These are phyloP conservation scores for Sarcophaga rosellei DNA, from an alignment of 2,888 invertebrate species.

Conservation along the genomic window DNA sequence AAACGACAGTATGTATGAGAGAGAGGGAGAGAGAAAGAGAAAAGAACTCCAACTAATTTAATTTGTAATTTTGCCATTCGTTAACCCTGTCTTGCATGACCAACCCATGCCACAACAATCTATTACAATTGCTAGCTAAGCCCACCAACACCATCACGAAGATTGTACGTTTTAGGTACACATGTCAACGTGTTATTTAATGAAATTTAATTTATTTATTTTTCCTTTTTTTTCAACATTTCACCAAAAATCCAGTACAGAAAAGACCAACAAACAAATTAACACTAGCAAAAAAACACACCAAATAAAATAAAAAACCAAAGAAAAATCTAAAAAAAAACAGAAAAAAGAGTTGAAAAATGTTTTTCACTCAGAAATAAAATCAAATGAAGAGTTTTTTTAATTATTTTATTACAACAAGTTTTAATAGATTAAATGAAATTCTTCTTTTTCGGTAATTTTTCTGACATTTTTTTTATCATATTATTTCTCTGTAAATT, in stretches of 20 bases:
- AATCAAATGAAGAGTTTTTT: background rate
- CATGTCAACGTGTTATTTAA: slow-evolving; percentile 49
- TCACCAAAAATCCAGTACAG: no score
- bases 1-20: background rate
- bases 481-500: background rate
- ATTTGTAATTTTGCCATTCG: slow-evolving; percentile 45
- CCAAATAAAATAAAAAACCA: background rate
- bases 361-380: background rate
- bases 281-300: background rate
- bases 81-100: background rate
- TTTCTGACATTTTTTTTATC: background rate
- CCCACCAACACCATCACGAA: no score
- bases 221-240: no score
- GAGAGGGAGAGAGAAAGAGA: background rate
- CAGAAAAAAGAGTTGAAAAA: background rate
- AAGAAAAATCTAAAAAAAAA: background rate
- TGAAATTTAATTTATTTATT: slow-evolving; percentile 29
- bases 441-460: background rate
- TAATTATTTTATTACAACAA: slow-evolving; percentile 21
- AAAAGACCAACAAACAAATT: no score
- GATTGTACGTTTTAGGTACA: background rate
- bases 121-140: no score
- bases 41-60: slow-evolving; percentile 32
- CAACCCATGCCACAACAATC: background rate
- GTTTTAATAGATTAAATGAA: slow-evolving; percentile 34